phyloP scores from a whole-genome alignment of 2,797 vertebrate genomes.

The Echeneis naucrates region DNA sequence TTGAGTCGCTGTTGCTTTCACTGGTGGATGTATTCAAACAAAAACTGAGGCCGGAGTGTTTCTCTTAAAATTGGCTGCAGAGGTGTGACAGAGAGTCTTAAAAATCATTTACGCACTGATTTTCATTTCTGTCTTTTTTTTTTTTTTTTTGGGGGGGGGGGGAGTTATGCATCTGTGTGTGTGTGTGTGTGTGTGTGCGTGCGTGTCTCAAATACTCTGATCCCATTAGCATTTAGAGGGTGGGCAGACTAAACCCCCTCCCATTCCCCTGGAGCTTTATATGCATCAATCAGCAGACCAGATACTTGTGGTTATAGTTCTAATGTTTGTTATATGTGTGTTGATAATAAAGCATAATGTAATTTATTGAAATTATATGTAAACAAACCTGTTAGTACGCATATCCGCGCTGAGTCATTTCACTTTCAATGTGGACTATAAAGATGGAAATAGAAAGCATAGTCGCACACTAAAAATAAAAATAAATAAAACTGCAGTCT shows the following conservation, averaged over 20 bases:
- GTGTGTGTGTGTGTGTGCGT: background rate
- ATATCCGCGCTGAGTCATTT: conserved; percentile 70
- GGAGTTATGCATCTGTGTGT: conserved; percentile 42
- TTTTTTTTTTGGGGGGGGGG: conserved; percentile 26
- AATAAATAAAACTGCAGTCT: conserved; percentile 28
- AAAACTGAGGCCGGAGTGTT: conserved; percentile 33
- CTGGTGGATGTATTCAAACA: conserved; percentile 33
- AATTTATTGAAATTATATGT: conserved; percentile 83
- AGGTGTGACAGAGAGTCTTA: conserved; percentile 33
- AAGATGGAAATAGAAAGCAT: conserved; percentile 60
- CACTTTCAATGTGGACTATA: conserved; percentile 62
- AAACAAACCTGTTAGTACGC: conserved; percentile 67
- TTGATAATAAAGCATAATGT: conserved; percentile 81
- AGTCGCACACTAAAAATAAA: conserved; percentile 33
- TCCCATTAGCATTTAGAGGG: conserved; percentile 55
- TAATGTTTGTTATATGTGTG: conserved; percentile 83
- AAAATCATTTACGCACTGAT: conserved; percentile 36
- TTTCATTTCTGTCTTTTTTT: conserved; percentile 6
- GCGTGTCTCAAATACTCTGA: conserved; percentile 23
- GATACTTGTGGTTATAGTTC: conserved; percentile 86
- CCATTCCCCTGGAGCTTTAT: conserved; percentile 71
- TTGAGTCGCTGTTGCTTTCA: conserved; percentile 58
- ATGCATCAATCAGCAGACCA: conserved; percentile 83
- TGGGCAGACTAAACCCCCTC: conserved; percentile 45
- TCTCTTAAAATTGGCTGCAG: conserved; percentile 25